phyloP scores from a whole-genome alignment of 2,888 invertebrate species.

The Sepiola atlantica region DNA sequence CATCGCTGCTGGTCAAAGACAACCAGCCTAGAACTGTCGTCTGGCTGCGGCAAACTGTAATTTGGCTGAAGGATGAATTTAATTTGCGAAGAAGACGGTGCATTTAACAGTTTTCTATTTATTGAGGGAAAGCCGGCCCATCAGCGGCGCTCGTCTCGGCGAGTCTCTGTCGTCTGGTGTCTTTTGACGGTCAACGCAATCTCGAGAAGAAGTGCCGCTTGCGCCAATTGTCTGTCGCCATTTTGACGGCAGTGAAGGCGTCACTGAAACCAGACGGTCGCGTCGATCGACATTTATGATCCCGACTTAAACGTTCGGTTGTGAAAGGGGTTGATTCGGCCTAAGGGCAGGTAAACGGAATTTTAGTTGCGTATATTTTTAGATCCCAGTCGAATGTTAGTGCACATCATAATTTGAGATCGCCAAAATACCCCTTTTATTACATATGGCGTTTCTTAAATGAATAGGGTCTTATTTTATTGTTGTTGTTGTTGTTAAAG shows the following conservation, averaged over 20 bases:
- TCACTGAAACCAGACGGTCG: not conserved
- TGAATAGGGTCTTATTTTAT: not conserved
- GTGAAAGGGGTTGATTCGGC: not conserved
- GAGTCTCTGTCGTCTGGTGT: not conserved
- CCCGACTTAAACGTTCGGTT: not conserved
- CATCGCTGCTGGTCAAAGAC: not conserved
- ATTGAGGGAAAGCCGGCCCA: not conserved
- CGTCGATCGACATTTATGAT: not conserved
- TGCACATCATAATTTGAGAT: not conserved
- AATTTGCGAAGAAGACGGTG: not conserved
- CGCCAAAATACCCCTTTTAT: not conserved
- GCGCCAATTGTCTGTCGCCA: not conserved
- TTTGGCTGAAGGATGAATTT: conserved; percentile 5
- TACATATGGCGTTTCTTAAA: not conserved
- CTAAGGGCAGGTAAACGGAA: not conserved
- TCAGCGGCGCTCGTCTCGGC: not conserved
- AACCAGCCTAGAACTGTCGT: not conserved
- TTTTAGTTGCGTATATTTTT: not conserved
- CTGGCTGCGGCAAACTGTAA: not conserved
- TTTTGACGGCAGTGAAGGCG: not conserved
- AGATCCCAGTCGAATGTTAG: too few relatives aligned
- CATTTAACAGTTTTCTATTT: conserved; percentile 32
- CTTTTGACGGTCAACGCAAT: not conserved
- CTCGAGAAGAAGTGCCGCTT: not conserved
- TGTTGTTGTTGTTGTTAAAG: not conserved